Conservation (phyloP, 2,797 vertebrate genomes). For the Sebastes alutus region DNA sequence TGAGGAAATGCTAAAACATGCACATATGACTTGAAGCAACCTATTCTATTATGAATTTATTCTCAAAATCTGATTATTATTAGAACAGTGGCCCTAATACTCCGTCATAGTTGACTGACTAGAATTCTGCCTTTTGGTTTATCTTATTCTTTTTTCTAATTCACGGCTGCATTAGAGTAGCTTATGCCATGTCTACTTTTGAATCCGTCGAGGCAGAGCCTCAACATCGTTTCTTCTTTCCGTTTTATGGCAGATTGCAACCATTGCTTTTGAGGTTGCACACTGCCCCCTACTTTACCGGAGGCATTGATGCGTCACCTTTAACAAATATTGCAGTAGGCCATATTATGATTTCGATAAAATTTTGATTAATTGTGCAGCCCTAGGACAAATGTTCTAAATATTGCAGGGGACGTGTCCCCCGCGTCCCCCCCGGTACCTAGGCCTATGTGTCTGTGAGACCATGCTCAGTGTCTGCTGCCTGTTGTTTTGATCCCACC, state of each 20-base stretch:
- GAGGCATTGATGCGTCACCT: neutral
- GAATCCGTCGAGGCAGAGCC: neutral
- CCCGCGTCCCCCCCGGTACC: neutral
- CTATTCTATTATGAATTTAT: neutral
- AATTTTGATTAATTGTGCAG: too few species aligned
- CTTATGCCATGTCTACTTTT: neutral
- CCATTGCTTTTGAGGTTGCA: neutral
- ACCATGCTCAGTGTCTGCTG: slow-evolving; percentile 59
- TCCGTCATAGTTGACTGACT: neutral
- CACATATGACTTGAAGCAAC: neutral
- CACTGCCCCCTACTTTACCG: neutral
- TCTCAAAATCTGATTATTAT: neutral
- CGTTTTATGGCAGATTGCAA: too few species aligned
- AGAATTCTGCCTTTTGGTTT: neutral
- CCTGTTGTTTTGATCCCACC: slow-evolving; percentile 78
- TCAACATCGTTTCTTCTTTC: neutral
- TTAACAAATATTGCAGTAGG: too few species aligned
- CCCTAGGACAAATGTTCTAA: too few species aligned
- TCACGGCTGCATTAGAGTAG: neutral
- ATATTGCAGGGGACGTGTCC: neutral
- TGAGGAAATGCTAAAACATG: neutral
- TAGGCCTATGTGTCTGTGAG: slow-evolving; percentile 33
- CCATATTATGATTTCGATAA: too few species aligned
- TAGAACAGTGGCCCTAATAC: neutral
- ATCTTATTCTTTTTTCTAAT: neutral